Conservation (phyloP, 2,797 vertebrate genomes). For the Varecia variegata region DNA sequence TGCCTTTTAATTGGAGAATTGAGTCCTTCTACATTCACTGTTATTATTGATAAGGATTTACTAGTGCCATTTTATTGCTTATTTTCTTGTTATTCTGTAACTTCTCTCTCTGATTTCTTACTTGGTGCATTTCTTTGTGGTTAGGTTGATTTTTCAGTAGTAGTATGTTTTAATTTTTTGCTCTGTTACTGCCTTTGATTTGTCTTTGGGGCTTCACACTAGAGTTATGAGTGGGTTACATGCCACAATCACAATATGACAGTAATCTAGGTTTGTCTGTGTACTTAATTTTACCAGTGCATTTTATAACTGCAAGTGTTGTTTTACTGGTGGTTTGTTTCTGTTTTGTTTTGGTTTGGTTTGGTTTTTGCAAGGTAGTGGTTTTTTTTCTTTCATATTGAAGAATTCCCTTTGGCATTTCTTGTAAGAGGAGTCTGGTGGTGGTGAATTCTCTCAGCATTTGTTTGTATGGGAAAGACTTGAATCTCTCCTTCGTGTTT, state of each 20-base stretch:
- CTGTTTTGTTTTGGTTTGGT: no score
- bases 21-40: neutral
- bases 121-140: neutral
- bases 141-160: neutral
- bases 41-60: neutral
- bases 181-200: no score
- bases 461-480: neutral
- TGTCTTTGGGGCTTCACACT: neutral
- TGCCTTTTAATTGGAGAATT: neutral
- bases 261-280: neutral
- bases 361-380: neutral
- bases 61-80: neutral
- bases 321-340: neutral
- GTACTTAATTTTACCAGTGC: neutral
- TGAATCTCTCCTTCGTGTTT: neutral
- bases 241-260: neutral
- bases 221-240: neutral
- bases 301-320: neutral
- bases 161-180: neutral
- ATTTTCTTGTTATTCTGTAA: neutral
- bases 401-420: neutral
- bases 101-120: neutral
- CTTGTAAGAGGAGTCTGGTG: neutral
- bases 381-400: neutral
- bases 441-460: neutral